Base-by-base conservation (phyloP, 1,140 invertebrate genomes). In the Elymnias hypermnestra region DNA sequence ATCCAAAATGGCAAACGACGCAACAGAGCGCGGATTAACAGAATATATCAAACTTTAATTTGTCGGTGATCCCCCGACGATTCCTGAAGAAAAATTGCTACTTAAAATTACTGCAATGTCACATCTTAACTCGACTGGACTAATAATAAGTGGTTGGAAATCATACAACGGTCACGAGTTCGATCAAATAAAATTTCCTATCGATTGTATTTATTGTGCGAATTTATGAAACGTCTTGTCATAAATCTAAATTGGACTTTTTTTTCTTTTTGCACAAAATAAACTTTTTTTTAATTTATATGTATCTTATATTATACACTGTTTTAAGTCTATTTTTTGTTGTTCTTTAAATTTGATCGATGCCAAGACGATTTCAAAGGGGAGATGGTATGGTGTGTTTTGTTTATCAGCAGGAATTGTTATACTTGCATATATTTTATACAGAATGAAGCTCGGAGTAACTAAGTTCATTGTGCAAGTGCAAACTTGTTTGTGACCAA, bases 401-500 rank as follows among this genome's bases (percentile, higher is more conserved):
- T 44, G 21, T 44, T 44, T 44, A 18, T 36, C 37, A 40, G 19
- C 36, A 26, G 50, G 64, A 66, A 58, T 75, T 77, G 76, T 84
- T 78, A 63, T 77, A 63, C 59, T 61, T 84, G 56, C 57, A 78
- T 82, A 79, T 76, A 82, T 81, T 84, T 81, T 81, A 78, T 78
- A 76, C 61, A 63, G 60, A 63, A 64, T 23, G 53, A 64, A 55
- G 49, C 56, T 57, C 63, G 57, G 62, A 66, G 63, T 66, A 63
- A 59, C 55, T 54, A 66, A 65, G 55, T 72, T 57, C 56, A 56
- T 54, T 68, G 63, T 72, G 53, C 55, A 73, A 71, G 64, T 74
- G 71, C 61, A 67, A 69, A 76, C 69, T 63, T 75, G 61, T 79
- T 72, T 71, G 67, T 74, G 72, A 77, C 74, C 71, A 78, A 75